Conservation (phyloP, 2,113 vertebrate species). For the Pterocles orientalis region DNA sequence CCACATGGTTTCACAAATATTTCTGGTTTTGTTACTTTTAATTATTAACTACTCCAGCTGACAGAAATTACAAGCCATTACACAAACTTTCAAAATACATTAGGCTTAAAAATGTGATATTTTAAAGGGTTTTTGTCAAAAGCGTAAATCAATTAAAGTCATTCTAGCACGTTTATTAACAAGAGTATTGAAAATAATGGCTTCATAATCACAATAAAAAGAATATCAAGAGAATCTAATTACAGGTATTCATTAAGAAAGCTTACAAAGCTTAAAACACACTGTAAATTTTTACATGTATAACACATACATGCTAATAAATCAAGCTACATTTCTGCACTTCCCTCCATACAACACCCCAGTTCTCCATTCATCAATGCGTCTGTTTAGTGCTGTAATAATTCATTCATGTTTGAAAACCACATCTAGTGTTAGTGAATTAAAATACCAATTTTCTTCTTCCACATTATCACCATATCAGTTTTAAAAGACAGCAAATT, state of each 20-base stretch:
- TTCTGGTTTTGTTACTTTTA: background rate
- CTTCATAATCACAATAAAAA: background rate
- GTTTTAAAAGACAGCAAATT: constrained; percentile 40
- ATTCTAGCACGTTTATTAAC: background rate
- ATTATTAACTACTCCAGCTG: background rate
- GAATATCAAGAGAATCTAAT: background rate
- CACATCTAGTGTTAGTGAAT: background rate
- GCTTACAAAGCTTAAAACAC: background rate
- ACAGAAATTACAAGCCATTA: background rate
- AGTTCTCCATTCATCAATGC: constrained; percentile 19
- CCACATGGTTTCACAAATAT: background rate
- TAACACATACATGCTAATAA: background rate
- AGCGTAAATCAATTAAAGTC: background rate
- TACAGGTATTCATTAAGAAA: background rate
- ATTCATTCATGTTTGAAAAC: constrained; percentile 22
- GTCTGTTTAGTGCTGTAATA: background rate
- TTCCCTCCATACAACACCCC: background rate
- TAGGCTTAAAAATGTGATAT: background rate
- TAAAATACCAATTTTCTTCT: constrained; percentile 1
- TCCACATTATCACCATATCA: constrained; percentile 1
- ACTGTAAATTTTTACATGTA: background rate
- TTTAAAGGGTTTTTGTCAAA: background rate
- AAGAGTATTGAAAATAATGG: background rate
- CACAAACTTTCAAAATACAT: background rate
- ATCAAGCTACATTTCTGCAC: background rate